Conservation (phyloP, 2,113 vertebrate species). For the Mastomys natalensis region DNA sequence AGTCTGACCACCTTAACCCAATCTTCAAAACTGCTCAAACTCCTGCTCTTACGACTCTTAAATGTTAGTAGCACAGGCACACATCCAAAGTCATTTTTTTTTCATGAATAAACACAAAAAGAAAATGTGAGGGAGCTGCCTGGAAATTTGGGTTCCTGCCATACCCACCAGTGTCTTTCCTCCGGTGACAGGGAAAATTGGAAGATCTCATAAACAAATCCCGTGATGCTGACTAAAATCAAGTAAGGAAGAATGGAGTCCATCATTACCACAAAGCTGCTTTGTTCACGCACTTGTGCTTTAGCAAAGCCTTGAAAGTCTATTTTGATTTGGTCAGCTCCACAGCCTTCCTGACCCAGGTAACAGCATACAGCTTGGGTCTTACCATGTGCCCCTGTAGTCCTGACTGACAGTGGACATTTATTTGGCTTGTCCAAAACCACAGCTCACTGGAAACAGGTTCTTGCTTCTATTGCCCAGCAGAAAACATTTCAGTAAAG, state of each 20-base stretch:
- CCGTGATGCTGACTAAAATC: background rate
- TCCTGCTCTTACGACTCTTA: background rate
- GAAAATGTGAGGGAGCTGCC: background rate
- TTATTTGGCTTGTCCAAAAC: background rate
- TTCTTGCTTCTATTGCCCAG: slow-evolving; percentile 45
- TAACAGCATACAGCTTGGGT: background rate
- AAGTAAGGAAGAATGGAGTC: background rate
- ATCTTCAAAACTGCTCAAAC: background rate
- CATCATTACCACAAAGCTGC: background rate
- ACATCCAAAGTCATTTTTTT: background rate
- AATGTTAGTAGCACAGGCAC: background rate
- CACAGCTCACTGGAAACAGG: background rate
- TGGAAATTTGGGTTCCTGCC: background rate
- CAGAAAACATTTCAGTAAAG: slow-evolving; percentile 53
- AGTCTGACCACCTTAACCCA: background rate
- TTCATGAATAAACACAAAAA: slow-evolving; percentile 2
- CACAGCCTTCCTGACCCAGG: background rate
- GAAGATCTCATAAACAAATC: background rate
- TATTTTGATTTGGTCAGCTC: slow-evolving; percentile 44
- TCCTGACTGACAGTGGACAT: background rate
- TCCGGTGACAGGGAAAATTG: background rate
- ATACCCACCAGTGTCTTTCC: background rate
- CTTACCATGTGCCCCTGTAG: background rate
- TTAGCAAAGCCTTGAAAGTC: background rate
- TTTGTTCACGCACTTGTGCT: background rate